Evolutionary conservation across 2,888 invertebrate species (phyloP).

Genomic region (Conops quadrifasciatus): DNA sequence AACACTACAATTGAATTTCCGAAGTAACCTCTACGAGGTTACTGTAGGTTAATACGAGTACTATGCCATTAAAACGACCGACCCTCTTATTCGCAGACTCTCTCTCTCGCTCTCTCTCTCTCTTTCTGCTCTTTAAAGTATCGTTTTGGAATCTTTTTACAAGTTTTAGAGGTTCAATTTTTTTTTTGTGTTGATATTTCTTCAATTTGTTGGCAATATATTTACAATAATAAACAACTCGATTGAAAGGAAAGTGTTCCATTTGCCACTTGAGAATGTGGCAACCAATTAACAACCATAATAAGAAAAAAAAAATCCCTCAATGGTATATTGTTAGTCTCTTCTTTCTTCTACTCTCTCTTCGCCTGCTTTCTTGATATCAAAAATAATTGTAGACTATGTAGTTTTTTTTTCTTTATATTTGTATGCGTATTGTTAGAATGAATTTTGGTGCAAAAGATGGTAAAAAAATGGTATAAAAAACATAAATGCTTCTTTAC

Average conservation of each 20-base stretch:
- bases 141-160: not conserved
- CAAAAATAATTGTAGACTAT: too few species aligned
- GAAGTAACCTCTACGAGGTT: not conserved
- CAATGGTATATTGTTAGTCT: not conserved
- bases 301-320: constrained; percentile 1
- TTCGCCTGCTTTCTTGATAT: too few species aligned
- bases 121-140: not conserved
- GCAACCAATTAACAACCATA: constrained; percentile 30
- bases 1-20: not conserved
- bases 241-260: constrained; percentile 33
- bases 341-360: too few species aligned
- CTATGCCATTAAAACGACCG: too few species aligned
- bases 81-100: too few species aligned
- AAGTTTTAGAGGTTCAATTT: too few species aligned
- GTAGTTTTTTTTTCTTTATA: not conserved
- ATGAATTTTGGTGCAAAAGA: too few species aligned
- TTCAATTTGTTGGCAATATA: constrained; percentile 11
- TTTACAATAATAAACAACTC: not conserved
- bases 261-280: constrained; percentile 35
- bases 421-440: too few species aligned
- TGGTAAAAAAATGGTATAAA: too few species aligned
- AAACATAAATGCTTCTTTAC: too few species aligned
- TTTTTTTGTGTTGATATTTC: not conserved
- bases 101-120: too few species aligned
- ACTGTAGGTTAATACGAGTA: too few species aligned